phyloP scores from a whole-genome alignment of 2,888 invertebrate genomes.

The Chironomus riparius region DNA sequence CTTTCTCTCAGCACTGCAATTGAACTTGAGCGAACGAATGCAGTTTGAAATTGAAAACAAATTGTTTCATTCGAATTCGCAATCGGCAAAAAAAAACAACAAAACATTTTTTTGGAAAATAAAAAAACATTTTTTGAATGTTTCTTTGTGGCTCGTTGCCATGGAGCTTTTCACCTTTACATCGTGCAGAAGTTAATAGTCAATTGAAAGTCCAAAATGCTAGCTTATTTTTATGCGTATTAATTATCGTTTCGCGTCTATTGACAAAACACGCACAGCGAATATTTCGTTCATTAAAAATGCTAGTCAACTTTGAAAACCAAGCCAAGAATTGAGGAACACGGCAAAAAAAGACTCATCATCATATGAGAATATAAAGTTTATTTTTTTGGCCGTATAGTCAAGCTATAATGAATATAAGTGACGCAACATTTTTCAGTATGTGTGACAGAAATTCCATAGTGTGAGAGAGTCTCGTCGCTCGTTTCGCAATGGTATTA shows the following conservation, averaged over 20 bases:
- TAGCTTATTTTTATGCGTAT: neutral
- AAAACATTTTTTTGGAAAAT: neutral
- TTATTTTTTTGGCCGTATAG: no score
- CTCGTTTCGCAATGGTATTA: neutral
- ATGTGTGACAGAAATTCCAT: neutral
- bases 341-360: neutral
- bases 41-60: neutral
- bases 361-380: neutral
- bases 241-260: conserved; percentile 19
- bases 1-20: neutral
- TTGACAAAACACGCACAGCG: neutral
- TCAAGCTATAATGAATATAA: neutral
- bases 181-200: neutral
- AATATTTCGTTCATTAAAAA: neutral
- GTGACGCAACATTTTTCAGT: conserved; percentile 17
- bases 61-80: neutral
- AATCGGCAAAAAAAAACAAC: neutral
- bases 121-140: neutral
- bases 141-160: neutral
- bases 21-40: neutral
- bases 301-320: neutral
- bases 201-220: neutral
- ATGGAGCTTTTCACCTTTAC: conserved; percentile 20
- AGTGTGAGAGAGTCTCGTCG: no score
- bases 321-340: neutral